Evolutionary conservation across 1,140 invertebrate species (phyloP).

Genomic region (Drosophila mauritiana): DNA sequence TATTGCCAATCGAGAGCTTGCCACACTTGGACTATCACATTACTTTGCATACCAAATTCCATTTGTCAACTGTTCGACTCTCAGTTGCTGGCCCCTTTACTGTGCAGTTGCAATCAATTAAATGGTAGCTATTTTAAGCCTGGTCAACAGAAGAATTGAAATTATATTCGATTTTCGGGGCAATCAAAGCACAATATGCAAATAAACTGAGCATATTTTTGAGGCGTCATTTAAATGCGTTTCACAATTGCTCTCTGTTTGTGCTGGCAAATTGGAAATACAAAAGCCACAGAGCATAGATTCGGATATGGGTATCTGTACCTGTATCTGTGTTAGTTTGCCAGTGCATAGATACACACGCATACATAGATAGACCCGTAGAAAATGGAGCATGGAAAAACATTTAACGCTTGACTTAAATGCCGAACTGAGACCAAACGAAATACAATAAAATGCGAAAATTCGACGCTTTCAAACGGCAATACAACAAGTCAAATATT

Average conservation of each 20-base stretch:
- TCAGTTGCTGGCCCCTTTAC: constrained; percentile 8
- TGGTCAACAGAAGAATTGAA: constrained; percentile 37
- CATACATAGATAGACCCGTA: constrained; percentile 30
- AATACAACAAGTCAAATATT: constrained; percentile 81
- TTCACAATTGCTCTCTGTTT: constrained; percentile 69
- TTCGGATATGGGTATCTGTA: constrained; percentile 24
- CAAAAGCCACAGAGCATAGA: constrained; percentile 57
- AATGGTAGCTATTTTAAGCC: constrained; percentile 33
- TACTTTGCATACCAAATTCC: constrained; percentile 28
- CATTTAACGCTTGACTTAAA: constrained; percentile 75
- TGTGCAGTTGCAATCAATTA: constrained; percentile 64
- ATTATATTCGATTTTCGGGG: constrained; percentile 47
- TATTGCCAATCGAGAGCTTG: constrained; percentile 19
- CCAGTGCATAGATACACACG: background rate
- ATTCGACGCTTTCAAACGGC: constrained; percentile 51
- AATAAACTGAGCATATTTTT: constrained; percentile 57
- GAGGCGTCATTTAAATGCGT: constrained; percentile 67
- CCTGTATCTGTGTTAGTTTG: background rate
- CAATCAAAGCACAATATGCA: constrained; percentile 46
- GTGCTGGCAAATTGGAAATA: constrained; percentile 55
- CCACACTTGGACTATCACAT: constrained; percentile 33
- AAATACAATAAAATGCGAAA: constrained; percentile 36
- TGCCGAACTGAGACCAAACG: constrained; percentile 42
- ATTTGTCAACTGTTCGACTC: constrained; percentile 23
- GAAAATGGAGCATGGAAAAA: constrained; percentile 64